phyloP scores from a whole-genome alignment of 2,113 vertebrate species.

The Ictalurus punctatus region DNA sequence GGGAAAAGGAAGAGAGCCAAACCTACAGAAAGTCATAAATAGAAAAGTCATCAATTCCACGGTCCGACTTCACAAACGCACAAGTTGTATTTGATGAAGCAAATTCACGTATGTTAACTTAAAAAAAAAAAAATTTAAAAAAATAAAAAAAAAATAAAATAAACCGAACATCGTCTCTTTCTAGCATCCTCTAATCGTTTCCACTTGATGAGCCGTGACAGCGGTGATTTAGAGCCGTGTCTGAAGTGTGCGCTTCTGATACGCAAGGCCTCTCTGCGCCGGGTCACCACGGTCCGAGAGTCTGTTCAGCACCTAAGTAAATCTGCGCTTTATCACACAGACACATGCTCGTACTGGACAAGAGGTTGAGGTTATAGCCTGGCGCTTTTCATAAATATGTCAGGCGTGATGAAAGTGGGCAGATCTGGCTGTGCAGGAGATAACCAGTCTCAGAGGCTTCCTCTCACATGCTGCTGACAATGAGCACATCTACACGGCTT shows the following conservation, averaged over 20 bases:
- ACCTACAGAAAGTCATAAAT: neutral
- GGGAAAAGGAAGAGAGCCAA: neutral
- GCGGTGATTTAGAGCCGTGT: neutral
- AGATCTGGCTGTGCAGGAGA: conserved; percentile 38
- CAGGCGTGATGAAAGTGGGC: conserved; percentile 47
- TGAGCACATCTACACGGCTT: conserved; percentile 33
- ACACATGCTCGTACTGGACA: conserved; percentile 8
- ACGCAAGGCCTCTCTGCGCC: neutral
- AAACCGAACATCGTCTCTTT: neutral
- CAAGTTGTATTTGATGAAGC: neutral
- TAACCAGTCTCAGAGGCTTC: conserved; percentile 39
- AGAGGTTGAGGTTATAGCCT: conserved; percentile 42
- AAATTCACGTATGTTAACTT: neutral
- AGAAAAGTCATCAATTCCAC: neutral
- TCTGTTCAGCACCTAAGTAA: neutral
- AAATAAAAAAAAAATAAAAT: neutral
- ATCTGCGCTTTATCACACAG: conserved; percentile 40
- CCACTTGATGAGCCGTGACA: neutral
- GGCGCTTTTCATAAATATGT: conserved; percentile 49
- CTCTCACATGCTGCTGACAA: conserved; percentile 8
- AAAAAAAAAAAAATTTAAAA: neutral
- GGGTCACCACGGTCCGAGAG: neutral
- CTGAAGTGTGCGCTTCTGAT: neutral
- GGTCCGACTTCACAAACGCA: neutral
- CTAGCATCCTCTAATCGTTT: neutral